phyloP scores from a whole-genome alignment of 2,888 invertebrate species.

The Gymnosoma rotundatum region DNA sequence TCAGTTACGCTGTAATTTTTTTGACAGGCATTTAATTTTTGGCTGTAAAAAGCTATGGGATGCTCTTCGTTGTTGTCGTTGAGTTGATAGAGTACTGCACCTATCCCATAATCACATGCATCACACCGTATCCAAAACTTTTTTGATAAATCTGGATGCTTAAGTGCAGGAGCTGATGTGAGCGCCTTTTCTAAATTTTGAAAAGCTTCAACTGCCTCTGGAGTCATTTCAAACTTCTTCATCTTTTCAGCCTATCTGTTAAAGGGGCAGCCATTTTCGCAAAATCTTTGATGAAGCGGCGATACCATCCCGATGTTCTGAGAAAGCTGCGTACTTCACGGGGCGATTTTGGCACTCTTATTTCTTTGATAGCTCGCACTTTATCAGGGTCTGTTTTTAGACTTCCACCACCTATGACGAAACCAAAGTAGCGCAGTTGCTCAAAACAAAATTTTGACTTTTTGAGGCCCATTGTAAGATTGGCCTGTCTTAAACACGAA shows the following conservation, averaged over 20 bases:
- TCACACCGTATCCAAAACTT: no score
- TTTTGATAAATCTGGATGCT: slow-evolving; percentile 52
- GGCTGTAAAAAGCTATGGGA: no score
- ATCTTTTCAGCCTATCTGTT: slow-evolving; percentile 35
- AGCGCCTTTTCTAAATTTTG: neutral
- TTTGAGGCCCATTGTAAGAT: slow-evolving; percentile 59
- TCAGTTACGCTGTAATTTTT: no score
- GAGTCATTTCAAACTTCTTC: slow-evolving; percentile 28
- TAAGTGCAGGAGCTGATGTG: neutral
- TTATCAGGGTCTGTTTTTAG: slow-evolving; percentile 44
- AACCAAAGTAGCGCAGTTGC: slow-evolving; percentile 49
- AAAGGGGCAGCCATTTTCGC: slow-evolving; percentile 32
- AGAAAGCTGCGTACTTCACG: slow-evolving; percentile 68
- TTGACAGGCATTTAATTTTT: no score
- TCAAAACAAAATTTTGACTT: slow-evolving; percentile 63
- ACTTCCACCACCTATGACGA: slow-evolving; percentile 38
- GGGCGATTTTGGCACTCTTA: slow-evolving; percentile 38
- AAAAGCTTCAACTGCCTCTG: neutral
- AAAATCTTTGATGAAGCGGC: slow-evolving; percentile 57
- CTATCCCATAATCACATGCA: neutral
- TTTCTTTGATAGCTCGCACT: slow-evolving; percentile 33
- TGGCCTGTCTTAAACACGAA: slow-evolving; percentile 32
- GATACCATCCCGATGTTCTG: slow-evolving; percentile 69
- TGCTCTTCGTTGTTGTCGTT: neutral
- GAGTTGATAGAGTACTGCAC: neutral